phyloP scores from a whole-genome alignment of 2,888 invertebrate genomes.

The Meiosimyza platycephala region DNA sequence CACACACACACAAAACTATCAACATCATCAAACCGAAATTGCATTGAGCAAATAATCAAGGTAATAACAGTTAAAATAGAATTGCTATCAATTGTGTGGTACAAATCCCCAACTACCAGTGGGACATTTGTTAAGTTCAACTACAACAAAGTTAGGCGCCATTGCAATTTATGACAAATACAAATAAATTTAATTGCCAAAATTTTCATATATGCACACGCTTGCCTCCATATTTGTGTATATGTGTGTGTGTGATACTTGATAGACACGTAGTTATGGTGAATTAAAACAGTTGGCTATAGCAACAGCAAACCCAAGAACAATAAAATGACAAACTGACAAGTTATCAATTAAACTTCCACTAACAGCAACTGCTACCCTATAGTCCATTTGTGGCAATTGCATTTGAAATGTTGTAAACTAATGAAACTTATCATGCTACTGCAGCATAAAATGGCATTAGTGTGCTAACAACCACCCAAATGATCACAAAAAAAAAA shows the following conservation, averaged over 20 bases:
- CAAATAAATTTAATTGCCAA: constrained; percentile 30
- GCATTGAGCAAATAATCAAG: too few relatives aligned
- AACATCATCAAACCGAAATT: too few relatives aligned
- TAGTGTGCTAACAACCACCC: neutral
- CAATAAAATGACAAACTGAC: constrained; percentile 6
- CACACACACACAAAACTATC: too few relatives aligned
- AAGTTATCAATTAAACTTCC: constrained; percentile 24
- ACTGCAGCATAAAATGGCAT: too few relatives aligned
- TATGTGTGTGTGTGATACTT: neutral
- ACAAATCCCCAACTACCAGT: too few relatives aligned
- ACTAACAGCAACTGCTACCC: neutral
- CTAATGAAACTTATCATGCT: neutral
- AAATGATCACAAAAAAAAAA: neutral
- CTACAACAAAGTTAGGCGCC: too few relatives aligned
- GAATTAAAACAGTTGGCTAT: neutral
- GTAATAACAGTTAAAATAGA: too few relatives aligned
- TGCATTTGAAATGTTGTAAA: neutral
- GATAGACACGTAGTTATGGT: neutral
- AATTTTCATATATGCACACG: constrained; percentile 13
- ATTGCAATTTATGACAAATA: too few relatives aligned
- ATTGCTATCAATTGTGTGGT: too few relatives aligned
- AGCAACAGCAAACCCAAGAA: neutral
- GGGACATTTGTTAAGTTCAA: too few relatives aligned
- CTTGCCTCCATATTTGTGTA: too few relatives aligned
- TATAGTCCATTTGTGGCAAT: neutral